A percentile compares a stretch with the other conserved stretches of the same genome.
Conservation (phyloP, 2,888 invertebrate genomes). For the Cerastis rubricosa region DNA sequence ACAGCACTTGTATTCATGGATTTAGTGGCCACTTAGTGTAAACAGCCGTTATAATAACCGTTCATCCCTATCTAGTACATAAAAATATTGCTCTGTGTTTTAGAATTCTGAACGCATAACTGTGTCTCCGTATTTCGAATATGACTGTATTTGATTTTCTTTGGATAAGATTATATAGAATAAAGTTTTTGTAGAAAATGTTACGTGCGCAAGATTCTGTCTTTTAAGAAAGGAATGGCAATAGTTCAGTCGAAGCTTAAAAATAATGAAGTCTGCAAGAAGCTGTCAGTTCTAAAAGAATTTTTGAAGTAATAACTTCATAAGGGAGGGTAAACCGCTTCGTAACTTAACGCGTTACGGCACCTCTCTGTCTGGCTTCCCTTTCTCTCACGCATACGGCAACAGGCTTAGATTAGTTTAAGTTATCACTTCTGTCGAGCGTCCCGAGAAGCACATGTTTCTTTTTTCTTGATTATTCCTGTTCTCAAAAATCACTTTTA, state of each 20-base stretch:
- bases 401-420: too few species aligned
- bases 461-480: neutral
- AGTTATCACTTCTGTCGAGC: too few species aligned
- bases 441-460: too few species aligned
- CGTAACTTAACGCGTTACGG: too few species aligned
- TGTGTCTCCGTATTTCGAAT: conserved; percentile 20
- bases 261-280: neutral
- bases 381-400: too few species aligned
- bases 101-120: neutral
- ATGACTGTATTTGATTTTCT: conserved; percentile 33
- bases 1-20: neutral
- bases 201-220: conserved; percentile 16
- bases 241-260: conserved; percentile 60
- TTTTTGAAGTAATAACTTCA: too few species aligned
- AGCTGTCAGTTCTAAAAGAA: conserved; percentile 9
- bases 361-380: too few species aligned
- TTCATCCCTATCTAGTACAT: neutral
- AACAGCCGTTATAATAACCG: neutral
- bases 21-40: neutral
- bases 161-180: neutral
- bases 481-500: neutral
- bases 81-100: neutral
- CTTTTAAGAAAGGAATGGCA: conserved; percentile 53
- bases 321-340: too few species aligned
- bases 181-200: neutral